Percentiles rank a stretch among this genome's conserved stretches.
phyloP scores from a whole-genome alignment of 2,797 vertebrate genomes.

The Crotalus adamanteus region DNA sequence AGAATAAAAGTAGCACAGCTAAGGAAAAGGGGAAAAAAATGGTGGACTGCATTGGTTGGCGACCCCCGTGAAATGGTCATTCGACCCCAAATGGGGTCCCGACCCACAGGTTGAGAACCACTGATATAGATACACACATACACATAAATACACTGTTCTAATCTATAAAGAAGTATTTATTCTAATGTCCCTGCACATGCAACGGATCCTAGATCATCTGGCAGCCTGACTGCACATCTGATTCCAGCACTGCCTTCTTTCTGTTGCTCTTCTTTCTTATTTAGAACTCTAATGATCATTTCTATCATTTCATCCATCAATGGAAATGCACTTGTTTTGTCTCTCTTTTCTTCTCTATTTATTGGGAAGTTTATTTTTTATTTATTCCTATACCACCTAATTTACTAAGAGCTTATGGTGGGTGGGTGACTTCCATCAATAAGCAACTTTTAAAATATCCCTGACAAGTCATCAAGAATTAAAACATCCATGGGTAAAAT shows the following conservation, averaged over 20 bases:
- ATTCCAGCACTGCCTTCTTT: background rate
- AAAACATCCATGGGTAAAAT: background rate
- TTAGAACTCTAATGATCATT: background rate
- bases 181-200: background rate
- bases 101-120: too few species aligned
- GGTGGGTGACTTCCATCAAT: background rate
- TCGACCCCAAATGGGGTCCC: too few species aligned
- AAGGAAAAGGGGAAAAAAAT: too few species aligned
- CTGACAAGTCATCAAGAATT: background rate
- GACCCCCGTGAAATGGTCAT: too few species aligned
- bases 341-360: background rate
- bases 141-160: background rate
- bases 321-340: background rate
- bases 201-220: background rate
- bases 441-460: background rate
- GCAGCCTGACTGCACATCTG: background rate
- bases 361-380: background rate
- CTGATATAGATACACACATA: too few species aligned
- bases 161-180: background rate
- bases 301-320: background rate
- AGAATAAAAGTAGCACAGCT: too few species aligned
- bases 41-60: too few species aligned
- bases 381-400: background rate
- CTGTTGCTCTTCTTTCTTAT: background rate
- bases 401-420: background rate